Base-by-base conservation (phyloP, 2,888 invertebrate genomes). In the Urechis unicinctus region DNA sequence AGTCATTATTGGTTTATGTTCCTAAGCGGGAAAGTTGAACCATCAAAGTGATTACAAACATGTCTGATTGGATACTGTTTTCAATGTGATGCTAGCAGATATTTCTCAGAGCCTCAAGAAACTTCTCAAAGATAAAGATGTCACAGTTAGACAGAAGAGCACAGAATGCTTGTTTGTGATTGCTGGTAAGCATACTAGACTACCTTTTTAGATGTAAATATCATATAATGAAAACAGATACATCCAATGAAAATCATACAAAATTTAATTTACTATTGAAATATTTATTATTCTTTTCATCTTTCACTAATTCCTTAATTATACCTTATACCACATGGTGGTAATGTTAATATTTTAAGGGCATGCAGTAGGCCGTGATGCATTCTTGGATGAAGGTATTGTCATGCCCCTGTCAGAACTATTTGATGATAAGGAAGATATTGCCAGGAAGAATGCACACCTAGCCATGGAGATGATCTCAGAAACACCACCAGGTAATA, bases 131-230 rank as follows among this genome's bases (percentile, higher is more conserved):
- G 77, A 78, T 57, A 26, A 58, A 29, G 77, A 78, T 61, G 60
- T 70, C 22, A 73, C 75, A 31, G 73, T 76, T 9, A 63, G 78
- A 58, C 73, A 73, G 50, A 75, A 75, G 57, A 68, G 74, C 29
- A 73, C 74, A 57, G 77, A 78, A 65, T 77, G 77, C 61, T 66
- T 78, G 22, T 74, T 62, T 65, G 70, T 77, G 3, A 69, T 78
- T 50, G 52, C 61, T 70, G 74, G 71, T 61, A 64, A 63, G 67
- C 9, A n/a, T n/a, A n/a, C n/a, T n/a, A n/a, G n/a, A n/a, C n/a
- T n/a, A n/a, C n/a, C n/a, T n/a, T n/a, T n/a, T n/a, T n/a, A n/a
- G n/a, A n/a, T n/a, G n/a, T n/a, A n/a, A n/a, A n/a, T n/a, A n/a
- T n/a, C n/a, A n/a, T n/a, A n/a, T n/a, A n/a, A n/a, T n/a, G n/a